Conservation (phyloP, 2,888 invertebrate species). For the Acanthosepion lycidas region DNA sequence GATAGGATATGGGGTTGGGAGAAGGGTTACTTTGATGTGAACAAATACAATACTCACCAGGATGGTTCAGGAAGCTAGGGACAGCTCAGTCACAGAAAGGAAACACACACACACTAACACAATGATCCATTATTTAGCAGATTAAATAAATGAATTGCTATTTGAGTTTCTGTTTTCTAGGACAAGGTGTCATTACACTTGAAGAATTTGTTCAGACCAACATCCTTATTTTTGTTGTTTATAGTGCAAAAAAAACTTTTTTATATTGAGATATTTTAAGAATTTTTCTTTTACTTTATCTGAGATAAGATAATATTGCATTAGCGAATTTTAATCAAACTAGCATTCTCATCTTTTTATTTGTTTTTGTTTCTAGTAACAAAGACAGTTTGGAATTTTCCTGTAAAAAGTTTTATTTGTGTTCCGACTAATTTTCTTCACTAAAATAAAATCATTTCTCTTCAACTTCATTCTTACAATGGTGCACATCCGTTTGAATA, state of each 20-base stretch:
- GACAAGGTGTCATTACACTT: not conserved
- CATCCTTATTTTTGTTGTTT: not conserved
- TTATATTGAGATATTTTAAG: not conserved
- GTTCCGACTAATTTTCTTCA: not conserved
- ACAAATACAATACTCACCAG: not conserved
- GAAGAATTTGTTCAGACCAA: slow-evolving; percentile 11
- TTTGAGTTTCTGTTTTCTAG: not conserved
- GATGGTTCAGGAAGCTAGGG: slow-evolving; percentile 12
- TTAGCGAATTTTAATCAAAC: too few species aligned
- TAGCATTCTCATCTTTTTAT: not conserved
- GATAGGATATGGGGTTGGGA: not conserved
- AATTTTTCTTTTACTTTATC: not conserved
- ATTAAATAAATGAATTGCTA: not conserved
- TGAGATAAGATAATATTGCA: too few species aligned
- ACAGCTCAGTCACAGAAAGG: slow-evolving; percentile 33
- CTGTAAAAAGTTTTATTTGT: not conserved
- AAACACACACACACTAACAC: not conserved
- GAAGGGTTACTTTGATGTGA: slow-evolving; percentile 33
- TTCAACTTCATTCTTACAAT: slow-evolving; percentile 2
- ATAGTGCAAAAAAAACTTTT: not conserved
- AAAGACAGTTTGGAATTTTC: not conserved
- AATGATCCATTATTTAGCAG: not conserved
- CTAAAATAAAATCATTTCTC: slow-evolving; percentile 18
- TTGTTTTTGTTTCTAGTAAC: not conserved
- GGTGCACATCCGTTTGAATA: not conserved